These are phyloP conservation scores for Melanotaenia nigrans DNA, from an alignment of 2,797 vertebrate species.

Conservation along the genomic window DNA sequence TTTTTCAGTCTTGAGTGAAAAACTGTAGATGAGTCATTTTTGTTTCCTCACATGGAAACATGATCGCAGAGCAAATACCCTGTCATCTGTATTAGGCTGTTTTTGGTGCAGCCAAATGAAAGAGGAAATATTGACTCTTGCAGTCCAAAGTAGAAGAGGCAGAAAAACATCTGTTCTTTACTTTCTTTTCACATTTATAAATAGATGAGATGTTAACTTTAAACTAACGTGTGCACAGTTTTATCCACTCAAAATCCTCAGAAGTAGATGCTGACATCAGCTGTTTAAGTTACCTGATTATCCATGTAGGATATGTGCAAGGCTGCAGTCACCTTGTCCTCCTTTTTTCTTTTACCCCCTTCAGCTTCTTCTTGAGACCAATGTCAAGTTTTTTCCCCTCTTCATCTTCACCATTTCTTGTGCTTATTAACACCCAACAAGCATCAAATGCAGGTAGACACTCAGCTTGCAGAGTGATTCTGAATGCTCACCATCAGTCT, in stretches of 20 bases:
- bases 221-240: background rate
- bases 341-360: background rate
- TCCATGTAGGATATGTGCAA: constrained; percentile 25
- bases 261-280: constrained; percentile 45
- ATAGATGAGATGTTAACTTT: constrained; percentile 5
- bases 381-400: background rate
- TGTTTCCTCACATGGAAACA: background rate
- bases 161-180: background rate
- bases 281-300: constrained; percentile 43
- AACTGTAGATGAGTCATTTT: constrained; percentile 6
- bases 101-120: constrained; percentile 19
- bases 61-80: constrained; percentile 19
- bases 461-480: background rate
- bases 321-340: constrained; percentile 11
- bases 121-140: constrained; percentile 5
- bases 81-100: constrained; percentile 9
- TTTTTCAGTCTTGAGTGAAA: background rate
- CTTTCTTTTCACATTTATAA: constrained; percentile 21
- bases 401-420: background rate
- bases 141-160: background rate
- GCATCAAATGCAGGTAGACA: background rate
- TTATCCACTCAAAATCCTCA: background rate
- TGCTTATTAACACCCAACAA: background rate
- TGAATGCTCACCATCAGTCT: background rate
- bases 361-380: background rate